Evolutionary conservation across 2,797 vertebrate genomes (phyloP).

Genomic region (Austrolebias charrua): DNA sequence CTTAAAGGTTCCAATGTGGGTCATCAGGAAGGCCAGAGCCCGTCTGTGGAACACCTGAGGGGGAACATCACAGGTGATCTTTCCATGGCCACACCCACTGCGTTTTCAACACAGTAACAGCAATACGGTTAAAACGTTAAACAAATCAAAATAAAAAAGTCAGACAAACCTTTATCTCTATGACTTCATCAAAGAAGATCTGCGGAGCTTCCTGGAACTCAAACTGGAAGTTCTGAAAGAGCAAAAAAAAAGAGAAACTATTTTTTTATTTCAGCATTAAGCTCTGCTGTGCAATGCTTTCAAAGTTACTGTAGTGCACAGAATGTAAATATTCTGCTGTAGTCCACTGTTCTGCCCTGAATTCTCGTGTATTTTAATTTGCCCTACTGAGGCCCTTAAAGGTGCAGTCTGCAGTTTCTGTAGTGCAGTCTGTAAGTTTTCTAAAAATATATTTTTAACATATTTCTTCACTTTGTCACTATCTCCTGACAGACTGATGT

Average conservation of each 20-base stretch:
- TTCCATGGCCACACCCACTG: background rate
- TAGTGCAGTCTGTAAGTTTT: too few relatives aligned
- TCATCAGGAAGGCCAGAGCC: slow-evolving; percentile 86
- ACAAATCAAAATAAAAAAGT: background rate
- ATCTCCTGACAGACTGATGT: too few relatives aligned
- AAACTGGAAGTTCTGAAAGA: slow-evolving; percentile 89
- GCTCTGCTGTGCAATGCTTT: too few relatives aligned
- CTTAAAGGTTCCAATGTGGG: slow-evolving; percentile 89
- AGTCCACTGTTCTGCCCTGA: too few relatives aligned
- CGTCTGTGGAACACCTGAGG: slow-evolving; percentile 90
- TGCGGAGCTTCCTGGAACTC: slow-evolving; percentile 88
- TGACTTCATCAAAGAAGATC: slow-evolving; percentile 87
- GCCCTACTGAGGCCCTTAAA: too few relatives aligned
- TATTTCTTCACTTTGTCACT: too few relatives aligned
- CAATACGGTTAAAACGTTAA: background rate
- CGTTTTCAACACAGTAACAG: slow-evolving; percentile 1
- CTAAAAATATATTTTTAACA: too few relatives aligned
- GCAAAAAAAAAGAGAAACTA: slow-evolving; percentile 8
- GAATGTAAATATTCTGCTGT: too few relatives aligned
- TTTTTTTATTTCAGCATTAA: background rate
- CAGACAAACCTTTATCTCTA: slow-evolving; percentile 87
- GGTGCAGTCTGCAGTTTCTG: too few relatives aligned
- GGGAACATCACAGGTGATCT: slow-evolving; percentile 21
- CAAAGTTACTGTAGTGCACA: too few relatives aligned
- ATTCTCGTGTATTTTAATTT: too few relatives aligned